These are phyloP conservation scores for Lathronympha strigana DNA, from an alignment of 2,888 invertebrate genomes.

Conservation along the genomic window DNA sequence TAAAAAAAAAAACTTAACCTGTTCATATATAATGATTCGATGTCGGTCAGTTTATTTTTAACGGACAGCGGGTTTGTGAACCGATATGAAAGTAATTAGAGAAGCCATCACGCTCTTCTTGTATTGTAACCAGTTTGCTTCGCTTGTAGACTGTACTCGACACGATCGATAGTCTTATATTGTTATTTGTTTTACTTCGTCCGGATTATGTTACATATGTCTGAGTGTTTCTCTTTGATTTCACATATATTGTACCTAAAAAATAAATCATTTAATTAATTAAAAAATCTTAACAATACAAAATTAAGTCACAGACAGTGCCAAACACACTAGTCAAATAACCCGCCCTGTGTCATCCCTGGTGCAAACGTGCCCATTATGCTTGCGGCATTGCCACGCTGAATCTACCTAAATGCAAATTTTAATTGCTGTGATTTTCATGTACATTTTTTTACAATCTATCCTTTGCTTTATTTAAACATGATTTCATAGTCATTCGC, in stretches of 20 bases:
- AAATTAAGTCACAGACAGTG: too few species aligned
- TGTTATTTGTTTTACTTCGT: conserved; percentile 47
- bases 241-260: neutral
- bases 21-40: conserved; percentile 19
- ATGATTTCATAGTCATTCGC: neutral
- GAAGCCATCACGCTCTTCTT: conserved; percentile 71
- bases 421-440: neutral
- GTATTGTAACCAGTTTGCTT: conserved; percentile 58
- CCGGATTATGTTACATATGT: conserved; percentile 22
- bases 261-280: too few species aligned
- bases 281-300: too few species aligned
- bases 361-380: too few species aligned
- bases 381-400: too few species aligned
- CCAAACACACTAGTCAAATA: too few species aligned
- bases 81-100: conserved; percentile 73
- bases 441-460: neutral
- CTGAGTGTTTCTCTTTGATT: neutral
- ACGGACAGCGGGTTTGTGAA: conserved; percentile 50
- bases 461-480: neutral
- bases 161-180: conserved; percentile 34
- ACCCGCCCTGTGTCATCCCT: too few species aligned
- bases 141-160: conserved; percentile 28
- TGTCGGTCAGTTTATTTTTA: conserved; percentile 44
- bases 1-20: too few species aligned
- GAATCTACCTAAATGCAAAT: neutral